phyloP scores from a whole-genome alignment of 2,888 invertebrate genomes.

The Aspidiotus destructor region DNA sequence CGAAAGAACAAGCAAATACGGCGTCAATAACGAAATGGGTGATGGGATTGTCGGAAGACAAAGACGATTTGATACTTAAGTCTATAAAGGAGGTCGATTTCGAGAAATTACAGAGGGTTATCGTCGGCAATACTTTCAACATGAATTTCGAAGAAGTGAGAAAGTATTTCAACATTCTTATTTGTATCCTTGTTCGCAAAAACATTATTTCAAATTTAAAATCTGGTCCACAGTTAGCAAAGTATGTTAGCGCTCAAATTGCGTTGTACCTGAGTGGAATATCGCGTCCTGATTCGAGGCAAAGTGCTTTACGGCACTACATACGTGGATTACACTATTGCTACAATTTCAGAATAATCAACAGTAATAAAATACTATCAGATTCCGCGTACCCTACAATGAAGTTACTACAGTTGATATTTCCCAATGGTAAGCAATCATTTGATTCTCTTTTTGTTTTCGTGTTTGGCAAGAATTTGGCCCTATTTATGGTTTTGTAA shows the following conservation, averaged over 20 bases:
- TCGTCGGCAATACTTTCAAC: constrained; percentile 22
- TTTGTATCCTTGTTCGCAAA: neutral
- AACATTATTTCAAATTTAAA: neutral
- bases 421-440: constrained; percentile 14
- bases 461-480: constrained; percentile 5
- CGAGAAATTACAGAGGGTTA: constrained; percentile 12
- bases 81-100: constrained; percentile 11
- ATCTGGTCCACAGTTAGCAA: constrained; percentile 10
- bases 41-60: constrained; percentile 10
- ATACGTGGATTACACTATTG: constrained; percentile 15
- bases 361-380: constrained; percentile 13
- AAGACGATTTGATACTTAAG: neutral
- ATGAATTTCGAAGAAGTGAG: constrained; percentile 24
- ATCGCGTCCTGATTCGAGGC: neutral
- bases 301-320: constrained; percentile 3
- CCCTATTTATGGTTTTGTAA: neutral
- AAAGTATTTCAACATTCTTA: neutral
- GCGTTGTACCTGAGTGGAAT: constrained; percentile 19
- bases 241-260: constrained; percentile 17
- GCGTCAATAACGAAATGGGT: constrained; percentile 22
- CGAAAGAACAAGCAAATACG: constrained; percentile 7
- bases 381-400: constrained; percentile 26
- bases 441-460: neutral
- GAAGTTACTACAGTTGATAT: constrained; percentile 20
- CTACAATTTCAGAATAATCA: constrained; percentile 21